Percentiles rank a stretch among this genome's conserved stretches.
Conservation (phyloP, 2,888 invertebrate species). For the Dryomyza anilis region DNA sequence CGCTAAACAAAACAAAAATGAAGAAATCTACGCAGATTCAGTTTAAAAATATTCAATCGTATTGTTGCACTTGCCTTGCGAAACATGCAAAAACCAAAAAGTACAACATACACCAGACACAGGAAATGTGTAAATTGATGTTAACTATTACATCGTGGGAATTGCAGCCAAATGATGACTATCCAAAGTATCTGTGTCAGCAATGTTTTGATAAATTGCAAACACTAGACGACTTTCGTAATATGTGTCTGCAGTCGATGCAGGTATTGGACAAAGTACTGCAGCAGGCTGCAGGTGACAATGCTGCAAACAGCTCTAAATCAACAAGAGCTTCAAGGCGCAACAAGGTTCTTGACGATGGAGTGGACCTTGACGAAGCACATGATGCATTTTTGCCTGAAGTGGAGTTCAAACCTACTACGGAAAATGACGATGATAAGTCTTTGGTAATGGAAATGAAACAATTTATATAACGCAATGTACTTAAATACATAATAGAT, state of each 20-base stretch:
- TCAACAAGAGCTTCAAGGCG: too few relatives aligned
- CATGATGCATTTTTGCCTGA: neutral
- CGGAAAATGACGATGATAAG: neutral
- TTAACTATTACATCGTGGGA: neutral
- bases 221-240: constrained; percentile 48
- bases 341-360: neutral
- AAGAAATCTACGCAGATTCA: neutral
- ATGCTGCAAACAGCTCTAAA: neutral
- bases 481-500: too few relatives aligned
- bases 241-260: constrained; percentile 50
- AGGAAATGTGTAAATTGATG: constrained; percentile 9
- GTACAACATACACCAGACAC: neutral
- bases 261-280: constrained; percentile 23
- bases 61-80: constrained; percentile 10
- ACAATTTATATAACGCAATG: too few relatives aligned
- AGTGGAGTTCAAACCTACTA: neutral
- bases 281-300: neutral
- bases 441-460: too few relatives aligned
- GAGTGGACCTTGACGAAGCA: neutral
- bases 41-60: constrained; percentile 3
- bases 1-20: neutral
- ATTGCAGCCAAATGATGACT: constrained; percentile 30
- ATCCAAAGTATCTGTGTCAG: constrained; percentile 44
- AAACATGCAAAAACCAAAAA: neutral
- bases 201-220: constrained; percentile 45